These are phyloP conservation scores for Labeo catla DNA, from an alignment of 2,113 vertebrate species.

Conservation along the genomic window DNA sequence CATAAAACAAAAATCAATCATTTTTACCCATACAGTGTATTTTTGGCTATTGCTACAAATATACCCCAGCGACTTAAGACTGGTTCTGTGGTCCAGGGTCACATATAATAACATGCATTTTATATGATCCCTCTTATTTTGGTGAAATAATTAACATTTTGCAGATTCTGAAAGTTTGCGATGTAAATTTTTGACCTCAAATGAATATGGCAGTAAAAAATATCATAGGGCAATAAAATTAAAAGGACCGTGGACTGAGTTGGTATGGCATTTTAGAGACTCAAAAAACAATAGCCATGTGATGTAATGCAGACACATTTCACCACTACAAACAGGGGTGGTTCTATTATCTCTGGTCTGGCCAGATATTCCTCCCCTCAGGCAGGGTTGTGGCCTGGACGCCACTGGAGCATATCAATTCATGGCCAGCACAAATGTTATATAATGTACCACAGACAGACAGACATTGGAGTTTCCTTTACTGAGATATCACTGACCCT, in stretches of 20 bases:
- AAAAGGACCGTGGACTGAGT: not conserved
- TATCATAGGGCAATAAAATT: not conserved
- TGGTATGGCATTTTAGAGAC: not conserved
- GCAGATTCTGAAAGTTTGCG: no score
- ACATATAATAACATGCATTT: no score
- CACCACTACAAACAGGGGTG: not conserved
- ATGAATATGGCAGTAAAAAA: no score
- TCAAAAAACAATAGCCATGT: not conserved
- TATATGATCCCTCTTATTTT: no score
- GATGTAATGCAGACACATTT: slow-evolving; percentile 27
- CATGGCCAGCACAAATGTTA: not conserved
- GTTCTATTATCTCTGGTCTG: not conserved
- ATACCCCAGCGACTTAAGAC: no score
- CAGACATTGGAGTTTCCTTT: slow-evolving; percentile 21
- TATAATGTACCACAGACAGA: slow-evolving; percentile 15
- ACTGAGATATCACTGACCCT: slow-evolving; percentile 10
- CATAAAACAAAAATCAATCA: no score
- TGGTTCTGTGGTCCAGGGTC: no score
- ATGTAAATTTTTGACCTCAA: no score
- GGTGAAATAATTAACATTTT: no score
- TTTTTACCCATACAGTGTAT: no score
- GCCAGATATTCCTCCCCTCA: not conserved
- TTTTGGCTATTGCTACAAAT: no score
- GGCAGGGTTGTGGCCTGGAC: slow-evolving; percentile 21
- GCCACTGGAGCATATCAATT: not conserved